Evolutionary conservation across 2,797 vertebrate genomes (phyloP).

Genomic region (Xerus rutilus): DNA sequence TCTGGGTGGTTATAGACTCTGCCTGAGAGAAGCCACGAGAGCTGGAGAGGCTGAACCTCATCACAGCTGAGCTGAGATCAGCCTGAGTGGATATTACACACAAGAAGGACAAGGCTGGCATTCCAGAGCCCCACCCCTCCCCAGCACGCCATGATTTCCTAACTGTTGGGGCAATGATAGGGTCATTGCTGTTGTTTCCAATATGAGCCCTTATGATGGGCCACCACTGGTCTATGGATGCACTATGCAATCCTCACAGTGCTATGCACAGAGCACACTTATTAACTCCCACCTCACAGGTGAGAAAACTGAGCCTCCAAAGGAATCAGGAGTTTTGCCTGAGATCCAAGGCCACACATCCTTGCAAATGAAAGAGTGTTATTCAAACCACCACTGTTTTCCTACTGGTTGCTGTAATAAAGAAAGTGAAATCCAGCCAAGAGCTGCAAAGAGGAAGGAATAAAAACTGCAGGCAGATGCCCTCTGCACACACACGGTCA

Average conservation of each 20-base stretch:
- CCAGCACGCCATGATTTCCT: not conserved
- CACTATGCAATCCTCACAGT: not conserved
- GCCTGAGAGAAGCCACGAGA: not conserved
- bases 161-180: not conserved
- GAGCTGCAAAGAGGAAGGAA: not conserved
- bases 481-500: not conserved
- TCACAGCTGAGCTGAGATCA: not conserved
- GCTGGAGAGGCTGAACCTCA: not conserved
- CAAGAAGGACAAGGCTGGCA: not conserved
- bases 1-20: not conserved
- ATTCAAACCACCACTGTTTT: not conserved
- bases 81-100: not conserved
- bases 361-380: not conserved
- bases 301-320: not conserved
- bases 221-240: not conserved
- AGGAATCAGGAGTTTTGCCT: not conserved
- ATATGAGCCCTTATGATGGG: not conserved
- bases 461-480: not conserved
- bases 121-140: not conserved
- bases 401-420: not conserved
- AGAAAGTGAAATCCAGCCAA: not conserved
- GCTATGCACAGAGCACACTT: not conserved
- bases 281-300: not conserved
- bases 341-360: not conserved
- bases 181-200: not conserved